Evolutionary conservation across 2,113 vertebrate genomes (phyloP), one percentile per base, ranked within the genome.

Genomic region (Prunella himalayana): DNA sequence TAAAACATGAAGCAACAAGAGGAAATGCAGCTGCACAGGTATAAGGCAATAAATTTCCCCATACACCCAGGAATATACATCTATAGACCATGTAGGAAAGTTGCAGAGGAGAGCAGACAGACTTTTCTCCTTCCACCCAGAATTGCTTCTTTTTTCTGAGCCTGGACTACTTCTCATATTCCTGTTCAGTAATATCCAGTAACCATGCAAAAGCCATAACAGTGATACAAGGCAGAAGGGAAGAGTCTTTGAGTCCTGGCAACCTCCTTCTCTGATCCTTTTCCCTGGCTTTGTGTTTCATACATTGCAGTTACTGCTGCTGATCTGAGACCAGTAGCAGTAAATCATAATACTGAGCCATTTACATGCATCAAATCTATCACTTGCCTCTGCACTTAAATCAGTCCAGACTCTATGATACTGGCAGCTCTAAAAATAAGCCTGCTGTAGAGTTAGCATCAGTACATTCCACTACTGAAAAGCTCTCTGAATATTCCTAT

Each of bases 1-100:
- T 99, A 82, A 99, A 98, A 88, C 98, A 98, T 18, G 98, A 98
- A 97, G 99, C 99, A 49, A 97, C 98, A 71, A 97, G 98, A 68
- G 99, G 99, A 95, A 98, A 99, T 20, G 70, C 97, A 2, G 98
- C 98, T 10, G 97, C 99, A 66, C 99, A 99, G 99, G 99, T 99
- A 96, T 44, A 41, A 39, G 80, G 70, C 64, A 61, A 14, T 50
- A 21, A 7, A 18, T 66, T 76, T 82, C 21, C 16, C 8, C 19
- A 11, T 8, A 18, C 22, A 4, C 3, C 85, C 5, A 4, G 24
- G 15, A 63, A 50, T 42, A 33, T 75, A 39, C 79, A 17, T 68
- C 44, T 68, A 2, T 17, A 51, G 51, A 41, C 44, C n/a, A 11
- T 1, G 0, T 23, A 63, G 56, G 27, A 85, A 66, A 49, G 33